Base-by-base conservation (phyloP, 2,797 vertebrate genomes). In the Sebastiscus tertius region DNA sequence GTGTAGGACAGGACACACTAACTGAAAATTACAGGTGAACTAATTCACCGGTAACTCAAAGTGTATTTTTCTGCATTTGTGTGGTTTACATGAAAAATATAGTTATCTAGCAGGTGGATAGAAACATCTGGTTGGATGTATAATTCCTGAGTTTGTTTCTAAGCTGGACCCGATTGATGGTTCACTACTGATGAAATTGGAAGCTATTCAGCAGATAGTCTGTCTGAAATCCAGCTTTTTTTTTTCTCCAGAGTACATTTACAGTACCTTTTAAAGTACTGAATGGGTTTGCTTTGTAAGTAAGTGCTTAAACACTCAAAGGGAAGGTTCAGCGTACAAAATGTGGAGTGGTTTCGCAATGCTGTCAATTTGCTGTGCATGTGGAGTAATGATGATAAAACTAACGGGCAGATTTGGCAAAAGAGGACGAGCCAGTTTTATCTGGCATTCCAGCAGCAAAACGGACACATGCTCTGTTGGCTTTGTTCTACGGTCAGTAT, bases 401-500 rank as follows among this genome's bases (percentile, higher is more conserved):
- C 62, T 58, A 58, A 52, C 46, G 8, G 12, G 26, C 12, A 54
- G 77, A 79, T 33, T 26, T 72, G 55, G 36, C 20, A 54, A 39
- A 72, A 76, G 14, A 64, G 54, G 56, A n/a, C 4, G 0, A 56
- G 61, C 52, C 71, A 67, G 56, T 66, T 63, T 69, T 20, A 60
- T 11, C 31, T 4, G 5, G 26, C 26, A 31, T 56, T 77, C 62
- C 64, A 46, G 73, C 62, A 64, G 68, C 42, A 60, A 77, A 86
- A 34, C 6, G 3, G 69, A 77, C 65, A 42, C 33, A 71, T 29
- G 64, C 61, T 42, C 10, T 22, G 42, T 22, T 56, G 67, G 78
- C 56, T 84, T 71, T 22, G 34, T 73, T 77, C 55, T 90, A 75
- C 69, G 52, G 85, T 82, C 64, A 66, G 42, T 66, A 27, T 70